Evolutionary conservation across 2,888 invertebrate species (phyloP).

Genomic region (Xestobium rufovillosum): DNA sequence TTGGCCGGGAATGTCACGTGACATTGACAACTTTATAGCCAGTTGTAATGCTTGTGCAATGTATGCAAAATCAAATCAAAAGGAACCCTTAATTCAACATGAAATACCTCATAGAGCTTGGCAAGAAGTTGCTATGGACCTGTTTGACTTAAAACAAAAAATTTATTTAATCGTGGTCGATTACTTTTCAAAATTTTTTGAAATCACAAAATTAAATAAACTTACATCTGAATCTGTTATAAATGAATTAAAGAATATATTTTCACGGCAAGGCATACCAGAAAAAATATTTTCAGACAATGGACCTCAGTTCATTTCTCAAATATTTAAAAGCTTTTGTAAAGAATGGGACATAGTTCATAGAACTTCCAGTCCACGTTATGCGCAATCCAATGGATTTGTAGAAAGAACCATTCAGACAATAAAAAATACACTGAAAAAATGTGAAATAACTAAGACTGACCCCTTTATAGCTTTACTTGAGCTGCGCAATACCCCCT

Average conservation of each 20-base stretch:
- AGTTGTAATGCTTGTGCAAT: slow-evolving; percentile 8
- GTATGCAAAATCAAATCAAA: slow-evolving; percentile 14
- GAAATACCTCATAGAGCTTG: slow-evolving; percentile 15
- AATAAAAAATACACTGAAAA: background rate
- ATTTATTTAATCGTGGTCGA: slow-evolving; percentile 14
- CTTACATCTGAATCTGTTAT: slow-evolving; percentile 6
- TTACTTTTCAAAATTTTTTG: slow-evolving; percentile 12
- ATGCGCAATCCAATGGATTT: slow-evolving; percentile 2
- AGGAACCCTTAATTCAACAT: slow-evolving; percentile 16
- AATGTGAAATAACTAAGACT: too few relatives aligned
- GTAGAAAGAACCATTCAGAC: background rate
- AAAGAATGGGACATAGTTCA: background rate
- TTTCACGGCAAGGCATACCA: background rate
- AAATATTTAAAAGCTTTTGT: background rate
- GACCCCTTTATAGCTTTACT: too few relatives aligned
- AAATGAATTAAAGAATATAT: slow-evolving; percentile 1
- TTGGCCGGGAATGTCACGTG: slow-evolving; percentile 29
- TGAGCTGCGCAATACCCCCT: too few relatives aligned
- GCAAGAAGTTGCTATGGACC: slow-evolving; percentile 16
- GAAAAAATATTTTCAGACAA: background rate
- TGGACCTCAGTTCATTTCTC: background rate
- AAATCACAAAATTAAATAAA: slow-evolving; percentile 5
- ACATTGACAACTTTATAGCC: slow-evolving; percentile 22
- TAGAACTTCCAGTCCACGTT: background rate
- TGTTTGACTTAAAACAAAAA: slow-evolving; percentile 9